Evolutionary conservation across 2,888 invertebrate species (phyloP), one percentile per base, ranked within the genome.

Genomic region (Stratiomys singularior): DNA sequence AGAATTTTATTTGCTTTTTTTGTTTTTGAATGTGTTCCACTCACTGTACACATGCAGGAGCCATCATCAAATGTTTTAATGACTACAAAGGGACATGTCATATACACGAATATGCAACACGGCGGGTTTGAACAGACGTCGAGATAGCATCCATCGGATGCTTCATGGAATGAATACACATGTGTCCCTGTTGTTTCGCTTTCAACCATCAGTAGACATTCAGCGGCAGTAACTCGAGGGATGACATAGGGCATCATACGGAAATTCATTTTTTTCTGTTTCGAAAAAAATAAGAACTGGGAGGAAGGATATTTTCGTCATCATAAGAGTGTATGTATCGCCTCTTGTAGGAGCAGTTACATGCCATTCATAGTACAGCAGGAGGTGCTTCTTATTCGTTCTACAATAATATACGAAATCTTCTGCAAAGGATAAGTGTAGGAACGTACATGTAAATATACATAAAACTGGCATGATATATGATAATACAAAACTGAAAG

Each of bases 221-320:
- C 74, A 74, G 74, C 25, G 58, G 58, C 58, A 74, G 28, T 37
- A 37, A 37, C 58, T 58, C 23, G n/a, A 46, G 47, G 25, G 69
- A 69, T 74, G 74, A 74, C 74, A 74, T 37, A 58, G 58, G 60
- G 58, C 74, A 60, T 58, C 58, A 74, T 60, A 37, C 52, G 60
- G 37, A 58, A 60, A 60, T 60, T 74, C 21, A 44, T 60, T 74
- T 74, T 30, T 56, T 52, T 37, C 37, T 46, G 30, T 52, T 52
- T 58, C 1, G 21, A 58, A 58, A 74, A 58, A 58, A 37, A 69
- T 13, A 69, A 46, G 3, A n/a, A 13, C 69, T 15, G 46, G 27
- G 37, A 37, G 21, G 23, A 58, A 58, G 44, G 74, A 74, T 74
- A 58, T 60, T 58, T 74, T 74, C 58, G 56, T 58, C 37, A 58